Base-by-base conservation (phyloP, 2,888 invertebrate genomes). In the Nomada hirtipes region DNA sequence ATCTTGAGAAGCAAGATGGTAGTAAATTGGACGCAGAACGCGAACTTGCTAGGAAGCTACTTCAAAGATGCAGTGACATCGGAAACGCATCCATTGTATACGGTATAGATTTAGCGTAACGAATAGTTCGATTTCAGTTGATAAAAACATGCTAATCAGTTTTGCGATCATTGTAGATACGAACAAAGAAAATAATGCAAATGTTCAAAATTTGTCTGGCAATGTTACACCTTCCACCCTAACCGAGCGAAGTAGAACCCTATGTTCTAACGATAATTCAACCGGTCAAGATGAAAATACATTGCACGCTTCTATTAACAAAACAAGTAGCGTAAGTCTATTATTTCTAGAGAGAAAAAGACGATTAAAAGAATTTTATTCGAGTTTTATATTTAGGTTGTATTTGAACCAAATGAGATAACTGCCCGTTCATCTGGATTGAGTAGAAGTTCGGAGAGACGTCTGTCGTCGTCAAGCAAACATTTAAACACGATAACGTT, bases 371-470 rank as follows among this genome's bases (percentile, higher is more conserved):
- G 7, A 11, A 26, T 50, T 42, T 61, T 64, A 18, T 77, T 60
- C 29, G 69, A n/a, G 47, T 52, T 11, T 60, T 10, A 60, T 26
- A 36, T 70, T 2, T 60, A 93, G 93, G 77, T 93, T 13, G 68
- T 84, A 42, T 93, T 93, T 75, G 91, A 92, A 71, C 92, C 92
- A 11, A 88, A 82, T 18, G 93, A 93, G 87, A 93, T 93, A 78
- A 89, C 88, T 7, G 93, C 92, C 1, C 89, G 92, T 26, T 93
- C 93, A 1, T 93, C 93, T 2, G 90, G 80, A 55, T 76, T 92
- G 65, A 91, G 86, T 73, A 89, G 77, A 77, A 86, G 72, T 71
- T 76, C 76, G 9, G 89, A 88, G 10, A 88, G 80, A 84, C 57
- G 63, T 61, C 76, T 61, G 15, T 83, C 87, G n/a, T 77, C 85